phyloP scores from a whole-genome alignment of 2,113 vertebrate genomes.

The Turdus rufiventris region DNA sequence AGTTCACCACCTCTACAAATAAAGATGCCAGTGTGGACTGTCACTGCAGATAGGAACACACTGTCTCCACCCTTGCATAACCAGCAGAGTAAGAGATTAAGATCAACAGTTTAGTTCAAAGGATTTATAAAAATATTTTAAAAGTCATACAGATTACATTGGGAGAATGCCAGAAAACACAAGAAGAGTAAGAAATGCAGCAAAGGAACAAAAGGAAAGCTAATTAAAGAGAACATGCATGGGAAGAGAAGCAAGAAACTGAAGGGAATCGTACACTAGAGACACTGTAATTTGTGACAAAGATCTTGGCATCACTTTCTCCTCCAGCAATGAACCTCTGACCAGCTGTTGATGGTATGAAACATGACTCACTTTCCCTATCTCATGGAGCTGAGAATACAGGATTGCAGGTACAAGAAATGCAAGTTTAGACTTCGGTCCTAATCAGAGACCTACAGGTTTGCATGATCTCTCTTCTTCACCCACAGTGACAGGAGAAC shows the following conservation, averaged over 20 bases:
- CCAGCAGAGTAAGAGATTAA: not conserved
- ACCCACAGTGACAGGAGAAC: not conserved
- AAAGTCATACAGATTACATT: not conserved
- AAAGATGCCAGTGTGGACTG: not conserved
- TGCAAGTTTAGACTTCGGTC: not conserved
- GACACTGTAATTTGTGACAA: not conserved
- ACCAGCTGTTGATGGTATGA: not conserved
- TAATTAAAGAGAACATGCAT: not conserved
- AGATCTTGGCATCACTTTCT: not conserved
- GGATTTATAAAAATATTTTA: not conserved
- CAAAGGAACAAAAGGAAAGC: not conserved
- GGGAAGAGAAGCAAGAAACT: not conserved
- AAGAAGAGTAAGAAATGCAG: not conserved
- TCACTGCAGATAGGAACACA: not conserved
- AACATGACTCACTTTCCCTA: not conserved
- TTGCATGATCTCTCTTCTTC: not conserved
- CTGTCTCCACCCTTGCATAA: not conserved
- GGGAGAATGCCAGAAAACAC: not conserved
- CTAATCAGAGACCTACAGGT: not conserved
- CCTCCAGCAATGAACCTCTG: not conserved
- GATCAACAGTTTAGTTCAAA: not conserved
- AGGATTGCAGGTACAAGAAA: not conserved
- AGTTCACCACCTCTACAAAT: not conserved
- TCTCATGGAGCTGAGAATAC: not conserved
- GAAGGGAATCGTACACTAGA: not conserved